Conservation (phyloP, 1,140 invertebrate genomes). For the Drepana arcuata region DNA sequence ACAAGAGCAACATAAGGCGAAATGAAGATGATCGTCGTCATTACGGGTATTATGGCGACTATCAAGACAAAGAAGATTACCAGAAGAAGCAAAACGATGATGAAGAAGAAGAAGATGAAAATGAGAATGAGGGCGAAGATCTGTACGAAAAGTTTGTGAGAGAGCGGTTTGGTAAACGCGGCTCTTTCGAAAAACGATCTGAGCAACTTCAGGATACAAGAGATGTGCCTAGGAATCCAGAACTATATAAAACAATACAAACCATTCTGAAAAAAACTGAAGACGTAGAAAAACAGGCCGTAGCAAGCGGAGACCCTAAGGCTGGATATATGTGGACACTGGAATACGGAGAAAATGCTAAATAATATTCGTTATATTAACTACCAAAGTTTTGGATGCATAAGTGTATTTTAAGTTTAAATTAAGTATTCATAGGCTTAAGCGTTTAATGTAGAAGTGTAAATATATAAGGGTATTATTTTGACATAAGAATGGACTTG, state of each 20-base stretch:
- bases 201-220: conserved; percentile 31
- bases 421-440: neutral
- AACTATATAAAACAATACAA: conserved; percentile 43
- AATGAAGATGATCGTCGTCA: conserved; percentile 16
- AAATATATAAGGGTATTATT: neutral
- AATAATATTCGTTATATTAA: too few relatives aligned
- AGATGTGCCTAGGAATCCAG: conserved; percentile 21
- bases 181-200: conserved; percentile 32
- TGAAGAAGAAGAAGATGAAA: conserved; percentile 24
- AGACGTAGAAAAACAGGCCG: conserved; percentile 45
- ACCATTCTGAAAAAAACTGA: conserved; percentile 52
- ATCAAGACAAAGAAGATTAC: conserved; percentile 19
- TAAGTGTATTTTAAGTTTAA: neutral
- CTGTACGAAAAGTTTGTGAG: conserved; percentile 58
- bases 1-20: conserved; percentile 11
- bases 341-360: conserved; percentile 61
- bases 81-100: conserved; percentile 22
- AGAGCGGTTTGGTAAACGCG: conserved; percentile 54
- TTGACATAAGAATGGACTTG: too few relatives aligned
- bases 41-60: conserved; percentile 21
- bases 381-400: too few relatives aligned
- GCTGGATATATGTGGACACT: conserved; percentile 71
- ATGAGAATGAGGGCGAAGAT: conserved; percentile 38
- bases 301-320: conserved; percentile 49
- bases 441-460: neutral